Base-by-base conservation (phyloP, 30 jellyfish, hydroid and myxozoan species). In the Mastigias papua region DNA sequence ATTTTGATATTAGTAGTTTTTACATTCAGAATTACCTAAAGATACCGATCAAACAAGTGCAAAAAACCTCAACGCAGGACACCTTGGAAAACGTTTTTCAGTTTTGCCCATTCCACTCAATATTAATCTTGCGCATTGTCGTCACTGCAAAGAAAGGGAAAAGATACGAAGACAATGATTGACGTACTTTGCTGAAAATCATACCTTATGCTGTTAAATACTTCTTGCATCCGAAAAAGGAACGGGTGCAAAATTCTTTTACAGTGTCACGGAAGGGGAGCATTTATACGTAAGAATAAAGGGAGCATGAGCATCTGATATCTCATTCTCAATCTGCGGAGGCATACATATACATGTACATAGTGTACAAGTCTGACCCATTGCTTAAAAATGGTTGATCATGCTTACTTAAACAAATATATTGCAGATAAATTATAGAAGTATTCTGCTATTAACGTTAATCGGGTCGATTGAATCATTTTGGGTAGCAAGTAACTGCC, bases 141-240 rank as follows among this genome's bases (percentile, higher is more conserved):
- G 90, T 3, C 16, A 33, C 20, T 61, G 65, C 33, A 63, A 21
- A 34, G 21, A 80, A 19, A 81, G 90, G 23, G 81, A 80, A 48
- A 80, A 80, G 48, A 28, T 80, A 28, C 82, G 65, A 80, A 80
- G 90, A 42, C 90, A 80, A 34, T 80, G 90, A 83, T 3, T 80
- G 65, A 80, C 62, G 25, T 80, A 80, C 26, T 80, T 49, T 4
- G 54, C 90, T 13, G 54, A 63, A 3, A 64, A 27, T 29, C 64
- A 80, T 13, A 34, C 90, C 1, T 4, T 80, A 46, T 63, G 10
- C 50, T 80, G 90, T 83, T 80, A n/a, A 3, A 80, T 80, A 20
- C 62, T 82, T 61, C 54, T 80, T 21, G 42, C 83, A 27, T 80
- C 62, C 34, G 67, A 83, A 4, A 80, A 61, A 19, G 82, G 1